phyloP scores from a whole-genome alignment of 2,113 vertebrate species.

The Anhinga rufa region DNA sequence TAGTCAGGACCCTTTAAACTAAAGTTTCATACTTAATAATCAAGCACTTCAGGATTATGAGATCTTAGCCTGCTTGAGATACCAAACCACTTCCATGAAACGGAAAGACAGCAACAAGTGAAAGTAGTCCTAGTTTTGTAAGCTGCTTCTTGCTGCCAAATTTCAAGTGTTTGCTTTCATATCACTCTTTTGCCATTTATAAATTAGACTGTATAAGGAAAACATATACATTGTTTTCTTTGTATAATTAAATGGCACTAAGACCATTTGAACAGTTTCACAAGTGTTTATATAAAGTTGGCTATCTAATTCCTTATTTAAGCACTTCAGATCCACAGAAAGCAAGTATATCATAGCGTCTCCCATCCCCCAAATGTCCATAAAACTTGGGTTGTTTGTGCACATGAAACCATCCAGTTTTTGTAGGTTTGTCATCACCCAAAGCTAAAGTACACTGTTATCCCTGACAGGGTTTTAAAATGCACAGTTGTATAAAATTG shows the following conservation, averaged over 20 bases:
- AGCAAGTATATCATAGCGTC: background rate
- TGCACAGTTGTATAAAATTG: background rate
- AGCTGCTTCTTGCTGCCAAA: background rate
- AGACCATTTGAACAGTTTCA: background rate
- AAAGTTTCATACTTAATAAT: background rate
- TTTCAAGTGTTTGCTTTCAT: background rate
- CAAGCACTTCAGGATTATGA: background rate
- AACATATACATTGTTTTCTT: background rate
- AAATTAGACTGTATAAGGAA: background rate
- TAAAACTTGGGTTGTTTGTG: background rate
- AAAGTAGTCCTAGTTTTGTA: background rate
- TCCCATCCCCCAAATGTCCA: background rate
- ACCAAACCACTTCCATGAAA: background rate
- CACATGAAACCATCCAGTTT: background rate
- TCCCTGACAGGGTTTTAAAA: background rate
- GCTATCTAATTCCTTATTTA: background rate
- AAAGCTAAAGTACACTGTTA: background rate
- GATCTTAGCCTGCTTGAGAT: background rate
- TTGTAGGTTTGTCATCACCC: background rate
- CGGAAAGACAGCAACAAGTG: background rate
- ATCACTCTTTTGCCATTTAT: background rate
- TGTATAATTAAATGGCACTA: background rate
- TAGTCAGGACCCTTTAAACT: background rate
- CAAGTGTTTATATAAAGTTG: background rate
- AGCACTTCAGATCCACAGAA: background rate